Base-by-base conservation (phyloP, 2,797 vertebrate species). In the Rhinichthys osculus region DNA sequence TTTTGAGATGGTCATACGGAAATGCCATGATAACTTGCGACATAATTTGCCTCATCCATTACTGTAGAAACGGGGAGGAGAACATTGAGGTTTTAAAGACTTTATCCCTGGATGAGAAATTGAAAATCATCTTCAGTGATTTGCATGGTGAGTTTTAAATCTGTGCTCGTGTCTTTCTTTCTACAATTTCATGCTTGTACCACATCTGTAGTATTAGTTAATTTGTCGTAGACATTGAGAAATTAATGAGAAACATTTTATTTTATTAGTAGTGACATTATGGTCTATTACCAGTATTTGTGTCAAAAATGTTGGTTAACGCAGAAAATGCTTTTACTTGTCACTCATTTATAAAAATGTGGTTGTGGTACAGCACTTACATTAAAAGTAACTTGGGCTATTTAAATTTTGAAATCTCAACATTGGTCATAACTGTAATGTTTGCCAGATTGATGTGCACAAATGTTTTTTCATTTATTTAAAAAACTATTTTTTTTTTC, bases 131-230 rank as follows among this genome's bases (percentile, higher is more conserved):
- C 87, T 85, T 91, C 42, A 86, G 93, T 73, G 97, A 97, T 90
- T 82, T 99, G 80, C 94, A 96, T 91, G 94, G 98, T 99, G 93
- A 96, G 96, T 86, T 77, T 40, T 16, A 47, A 54, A 40, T 42
- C 38, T 67, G 3, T 71, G 21, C 42, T 14, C 38, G 14, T 77
- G 9, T 27, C 13, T 10, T 17, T n/a, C 3, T 11, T 62, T 59
- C n/a, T 52, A 7, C 7, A 9, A 1, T n/a, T 14, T 30, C 4
- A 13, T 72, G 40, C 30, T 33, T 42, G 17, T 71, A 5, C 3
- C 35, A 42, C 3, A 9, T 10, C 17, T 78, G 69, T 81, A n/a
- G 33, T 47, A 5, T n/a, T 8, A 19, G 44, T 11, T 21, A 1
- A 62, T 30, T 33, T 17, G 9, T 33, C 9, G 5, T 52, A 5